Base-by-base conservation (phyloP, 2,113 vertebrate species). In the Thamnaconus septentrionalis region DNA sequence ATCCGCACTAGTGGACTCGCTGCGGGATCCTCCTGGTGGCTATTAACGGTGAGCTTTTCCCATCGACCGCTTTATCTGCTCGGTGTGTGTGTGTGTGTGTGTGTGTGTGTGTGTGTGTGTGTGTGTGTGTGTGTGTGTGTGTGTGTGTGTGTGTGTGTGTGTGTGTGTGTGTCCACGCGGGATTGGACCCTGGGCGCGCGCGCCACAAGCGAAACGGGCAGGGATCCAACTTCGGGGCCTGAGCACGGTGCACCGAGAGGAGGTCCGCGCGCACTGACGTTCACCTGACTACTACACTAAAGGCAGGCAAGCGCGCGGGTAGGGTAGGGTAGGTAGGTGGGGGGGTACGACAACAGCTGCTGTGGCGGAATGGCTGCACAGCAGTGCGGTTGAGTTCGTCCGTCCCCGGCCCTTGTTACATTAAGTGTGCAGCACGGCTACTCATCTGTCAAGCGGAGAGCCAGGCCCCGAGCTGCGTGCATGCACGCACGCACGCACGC, bases 361-460 rank as follows among this genome's bases (percentile, higher is more conserved):
- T 31, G 7, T 6, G 52, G 42, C 59, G 50, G 56, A 64, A 51
- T 58, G 65, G 62, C 51, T 43, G 5, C 61, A 53, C 31, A 49
- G 3, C 57, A 7, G 3, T 53, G 18, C 18, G 18, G 18, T 31
- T 31, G 18, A 31, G 18, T 2, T 31, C 18, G 18, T 31, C 18
- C 18, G 18, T 31, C 18, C 18, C 18, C 18, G 18, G 18, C 18
- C 18, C 18, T 31, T 31, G 18, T 31, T 31, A 31, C 18, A 31
- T 31, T 31, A 31, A 31, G 18, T 31, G 18, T 31, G 18, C 18
- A 31, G 18, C 18, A 56, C 4, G 57, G 39, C 45, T 40, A 3
- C 64, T 45, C 77, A 87, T 82, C 90, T 91, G 90, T 92, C 90
- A 91, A 85, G 54, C 79, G 58, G 18, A 31, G 18, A 47, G 61